Conservation (phyloP, 1,140 invertebrate species). For the Neelides sp. region DNA sequence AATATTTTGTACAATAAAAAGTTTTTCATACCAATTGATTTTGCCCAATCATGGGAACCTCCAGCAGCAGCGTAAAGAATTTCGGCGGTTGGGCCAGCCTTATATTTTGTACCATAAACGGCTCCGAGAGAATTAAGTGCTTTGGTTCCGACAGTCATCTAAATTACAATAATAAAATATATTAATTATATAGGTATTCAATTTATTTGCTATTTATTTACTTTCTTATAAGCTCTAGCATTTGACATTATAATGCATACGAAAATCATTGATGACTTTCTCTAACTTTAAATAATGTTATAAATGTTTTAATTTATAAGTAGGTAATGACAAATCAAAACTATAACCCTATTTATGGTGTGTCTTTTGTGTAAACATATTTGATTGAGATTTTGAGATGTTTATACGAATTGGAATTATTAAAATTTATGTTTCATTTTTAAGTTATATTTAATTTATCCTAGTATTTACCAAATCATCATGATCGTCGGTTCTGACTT, state of each 20-base stretch:
- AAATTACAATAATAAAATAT: background rate
- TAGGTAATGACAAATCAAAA: background rate
- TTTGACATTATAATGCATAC: background rate
- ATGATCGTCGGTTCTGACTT: slow-evolving; percentile 10
- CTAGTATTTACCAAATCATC: slow-evolving; percentile 18
- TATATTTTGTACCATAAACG: slow-evolving; percentile 25
- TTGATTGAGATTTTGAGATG: background rate
- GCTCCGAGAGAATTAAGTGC: slow-evolving; percentile 13
- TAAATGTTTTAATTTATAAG: background rate
- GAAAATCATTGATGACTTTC: background rate
- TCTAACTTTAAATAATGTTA: background rate
- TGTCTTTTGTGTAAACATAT: background rate
- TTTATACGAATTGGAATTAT: background rate
- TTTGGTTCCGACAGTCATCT: slow-evolving; percentile 20
- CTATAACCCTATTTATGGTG: background rate
- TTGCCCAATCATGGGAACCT: slow-evolving; percentile 27
- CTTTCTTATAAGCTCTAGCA: background rate
- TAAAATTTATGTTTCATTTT: background rate
- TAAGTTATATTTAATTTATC: background rate
- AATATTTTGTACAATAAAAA: no score
- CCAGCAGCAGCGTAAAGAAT: slow-evolving; percentile 21
- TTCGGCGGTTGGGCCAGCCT: slow-evolving; percentile 20
- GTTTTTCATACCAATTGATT: slow-evolving; percentile 5
- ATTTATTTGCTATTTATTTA: background rate
- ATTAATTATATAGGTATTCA: background rate